Base-by-base conservation (phyloP, 1,140 invertebrate genomes). In the Lysiphlebus fabarum region DNA sequence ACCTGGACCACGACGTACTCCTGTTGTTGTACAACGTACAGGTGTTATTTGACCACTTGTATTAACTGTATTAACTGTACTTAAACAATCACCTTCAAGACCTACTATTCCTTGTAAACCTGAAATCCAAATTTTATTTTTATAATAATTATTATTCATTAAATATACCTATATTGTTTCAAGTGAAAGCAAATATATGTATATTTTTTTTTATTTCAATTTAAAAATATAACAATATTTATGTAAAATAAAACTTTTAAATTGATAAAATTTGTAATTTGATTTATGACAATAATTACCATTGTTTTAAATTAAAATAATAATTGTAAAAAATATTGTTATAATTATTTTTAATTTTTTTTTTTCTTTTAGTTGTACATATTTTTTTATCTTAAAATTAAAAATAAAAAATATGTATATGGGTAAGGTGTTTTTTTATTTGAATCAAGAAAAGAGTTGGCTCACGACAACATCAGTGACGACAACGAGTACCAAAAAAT, bases 1-100 rank as follows among this genome's bases (percentile, higher is more conserved):
- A 11, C 91, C 91, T 0, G 90, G 88, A 8, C 90, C 90, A 33
- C 89, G 74, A 56, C 86, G 81, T 12, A 26, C 62, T 26, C 17
- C 17, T 41, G 4, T 44, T 26, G 42, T 7, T 0, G 54, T 51
- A 14, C 69, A 65, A n/a, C 70, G 64, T 17, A 58, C 63, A 0
- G 65, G 42, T 0, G 68, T 45, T 34, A 37, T 1, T 1, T 65
- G 37, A 3, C 59, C 62, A 3, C 72, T 69, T 6, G 74, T 5
- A 26, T 26, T 26, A 26, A 0, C 4, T 0, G 72, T 70, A 36
- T 73, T 70, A 1, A 75, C 71, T 6, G 67, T 67, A 48, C 72
- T 73, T 6, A 70, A 66, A 17, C 74, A 71, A 14, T 77, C 75
- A 4, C 74, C 74, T 6, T 76, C 75, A 0, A 69, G 53, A 33